phyloP scores from a whole-genome alignment of 2,888 invertebrate genomes.

The Nephrotoma flavescens region DNA sequence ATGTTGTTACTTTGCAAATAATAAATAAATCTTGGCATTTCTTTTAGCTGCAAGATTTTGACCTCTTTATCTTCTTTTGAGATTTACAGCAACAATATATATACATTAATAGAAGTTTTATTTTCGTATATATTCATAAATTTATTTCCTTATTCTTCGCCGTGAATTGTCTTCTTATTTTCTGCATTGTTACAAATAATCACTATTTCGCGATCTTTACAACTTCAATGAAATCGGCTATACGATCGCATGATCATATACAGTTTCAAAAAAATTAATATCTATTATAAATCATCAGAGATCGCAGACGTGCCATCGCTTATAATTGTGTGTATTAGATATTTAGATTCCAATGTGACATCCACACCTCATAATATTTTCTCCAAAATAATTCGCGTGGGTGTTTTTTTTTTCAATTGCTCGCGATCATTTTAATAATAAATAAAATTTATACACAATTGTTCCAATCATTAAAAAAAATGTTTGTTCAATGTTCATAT shows the following conservation, averaged over 20 bases:
- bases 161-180: not conserved
- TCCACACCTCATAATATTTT: not conserved
- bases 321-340: not conserved
- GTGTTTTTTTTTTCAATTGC: not conserved
- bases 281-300: not conserved
- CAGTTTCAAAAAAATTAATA: not conserved
- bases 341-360: not conserved
- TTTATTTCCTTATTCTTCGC: not conserved
- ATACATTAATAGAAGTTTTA: not conserved
- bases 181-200: not conserved
- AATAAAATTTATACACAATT: no score
- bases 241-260: not conserved
- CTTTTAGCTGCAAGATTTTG: not conserved
- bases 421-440: no score
- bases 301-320: not conserved
- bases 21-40: not conserved
- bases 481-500: not conserved
- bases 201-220: not conserved
- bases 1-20: not conserved
- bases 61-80: not conserved
- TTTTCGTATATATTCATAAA: not conserved
- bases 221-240: not conserved
- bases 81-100: not conserved
- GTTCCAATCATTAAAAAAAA: no score
- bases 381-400: not conserved